Base-by-base conservation (phyloP, 2,888 invertebrate species). In the Tetropium fuscum region DNA sequence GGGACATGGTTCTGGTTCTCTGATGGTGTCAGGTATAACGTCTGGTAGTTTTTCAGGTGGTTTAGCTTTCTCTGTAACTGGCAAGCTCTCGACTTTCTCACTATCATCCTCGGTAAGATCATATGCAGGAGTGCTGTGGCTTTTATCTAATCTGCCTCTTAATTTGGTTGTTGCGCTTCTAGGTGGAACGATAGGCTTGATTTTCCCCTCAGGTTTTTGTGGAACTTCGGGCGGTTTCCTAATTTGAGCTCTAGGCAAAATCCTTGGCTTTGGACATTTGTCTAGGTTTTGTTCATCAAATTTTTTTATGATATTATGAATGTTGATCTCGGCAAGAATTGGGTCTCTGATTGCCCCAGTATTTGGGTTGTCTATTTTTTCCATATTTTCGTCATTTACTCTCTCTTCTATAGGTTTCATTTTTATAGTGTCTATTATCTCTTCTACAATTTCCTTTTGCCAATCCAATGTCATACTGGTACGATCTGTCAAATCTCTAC, bases 91-190 rank as follows among this genome's bases (percentile, higher is more conserved):
- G 4, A 43, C 13, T 11, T 63, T 48, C 5, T 57, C 49, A 0
- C 10, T 45, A 13, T 55, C 53, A 7, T 66, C 66, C 41, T 62
- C 77, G n/a, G 76, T 75, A 25, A 78, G 70, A 80, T 92, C 92
- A 80, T 92, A 92, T 0, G 92, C 91, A 1, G 93, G 93, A n/a
- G 92, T 91, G 68, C 92, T 93, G 78, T 90, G 88, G 71, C 90
- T 90, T 81, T 93, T 93, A 82, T 93, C 93, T 47, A 93, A 82
- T 64, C 87, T 86, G 1, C 88, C 89, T 20, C 85, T 78, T 40
- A 76, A 55, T 63, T 75, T 77, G 0, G 71, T 74, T 2, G 74
- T 76, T 3, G 70, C 68, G 47, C 75, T 74, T 27, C 77, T 67
- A 1, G 81, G 81, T 18, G 80, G 78, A n/a, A 81, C 76, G 7